Conservation (phyloP, 2,888 invertebrate species). For the Polymixis flavicincta region DNA sequence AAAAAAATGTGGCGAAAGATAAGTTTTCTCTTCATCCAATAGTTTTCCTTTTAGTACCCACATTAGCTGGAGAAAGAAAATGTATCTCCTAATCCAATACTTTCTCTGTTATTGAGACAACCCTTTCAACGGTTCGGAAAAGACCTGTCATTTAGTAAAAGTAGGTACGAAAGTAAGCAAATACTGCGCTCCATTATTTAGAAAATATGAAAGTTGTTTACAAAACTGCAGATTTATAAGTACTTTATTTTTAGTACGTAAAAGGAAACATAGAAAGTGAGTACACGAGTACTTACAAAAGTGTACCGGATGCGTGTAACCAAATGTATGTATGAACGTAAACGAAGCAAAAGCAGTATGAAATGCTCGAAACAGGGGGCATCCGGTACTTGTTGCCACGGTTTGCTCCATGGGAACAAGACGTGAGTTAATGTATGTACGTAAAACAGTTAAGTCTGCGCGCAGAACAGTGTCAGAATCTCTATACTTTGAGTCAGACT, state of each 20-base stretch:
- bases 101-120: no score
- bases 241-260: no score
- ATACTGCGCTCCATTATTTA: not conserved
- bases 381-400: not conserved
- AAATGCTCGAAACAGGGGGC: not conserved
- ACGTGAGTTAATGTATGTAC: no score
- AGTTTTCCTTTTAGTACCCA: slow-evolving; percentile 1
- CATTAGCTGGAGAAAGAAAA: no score
- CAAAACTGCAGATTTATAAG: no score
- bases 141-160: not conserved
- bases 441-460: no score
- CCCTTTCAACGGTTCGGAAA: not conserved
- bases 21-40: not conserved
- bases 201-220: no score
- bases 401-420: not conserved
- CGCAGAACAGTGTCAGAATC: no score
- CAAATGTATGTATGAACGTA: not conserved
- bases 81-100: no score
- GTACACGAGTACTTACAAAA: no score
- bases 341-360: not conserved
- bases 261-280: no score
- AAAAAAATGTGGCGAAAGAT: not conserved
- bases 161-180: not conserved
- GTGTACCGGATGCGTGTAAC: no score
- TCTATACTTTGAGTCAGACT: not conserved